A percentile compares a stretch with the other conserved stretches of the same genome.
Evolutionary conservation across 2,113 vertebrate genomes (phyloP).

Genomic region (Ceyx melanurus): DNA sequence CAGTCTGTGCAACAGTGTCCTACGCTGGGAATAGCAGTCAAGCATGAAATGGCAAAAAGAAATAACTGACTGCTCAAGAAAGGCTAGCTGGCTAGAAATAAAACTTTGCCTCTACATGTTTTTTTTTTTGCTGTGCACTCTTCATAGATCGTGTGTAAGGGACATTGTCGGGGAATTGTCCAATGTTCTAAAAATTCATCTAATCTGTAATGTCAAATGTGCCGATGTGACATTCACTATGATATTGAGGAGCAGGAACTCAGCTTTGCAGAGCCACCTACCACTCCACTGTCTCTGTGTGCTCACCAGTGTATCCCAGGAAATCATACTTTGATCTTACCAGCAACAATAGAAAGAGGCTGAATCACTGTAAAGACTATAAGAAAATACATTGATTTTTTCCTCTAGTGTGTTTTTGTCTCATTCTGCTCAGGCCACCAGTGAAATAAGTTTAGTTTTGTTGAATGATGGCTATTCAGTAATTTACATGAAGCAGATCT

Average conservation of each 20-base stretch:
- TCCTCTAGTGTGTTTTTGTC: background rate
- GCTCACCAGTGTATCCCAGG: background rate
- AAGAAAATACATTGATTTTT: background rate
- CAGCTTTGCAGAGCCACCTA: background rate
- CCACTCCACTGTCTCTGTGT: background rate
- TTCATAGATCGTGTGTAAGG: background rate
- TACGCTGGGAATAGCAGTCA: background rate
- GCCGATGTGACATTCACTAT: background rate
- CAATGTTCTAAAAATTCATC: background rate
- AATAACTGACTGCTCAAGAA: background rate
- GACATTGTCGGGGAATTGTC: background rate
- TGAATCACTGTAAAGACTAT: rapidly evolving
- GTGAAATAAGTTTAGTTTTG: background rate
- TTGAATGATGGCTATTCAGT: background rate
- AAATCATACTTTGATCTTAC: background rate
- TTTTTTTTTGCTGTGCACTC: background rate
- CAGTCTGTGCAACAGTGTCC: background rate
- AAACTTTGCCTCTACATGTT: background rate
- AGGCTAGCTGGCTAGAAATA: background rate
- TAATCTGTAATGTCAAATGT: background rate
- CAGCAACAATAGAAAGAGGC: background rate
- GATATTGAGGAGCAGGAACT: background rate
- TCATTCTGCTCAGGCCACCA: background rate
- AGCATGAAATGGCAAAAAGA: constrained; percentile 13
- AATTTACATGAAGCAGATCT: background rate